Conservation (phyloP, 2,888 invertebrate genomes). For the Diarsia brunnea region DNA sequence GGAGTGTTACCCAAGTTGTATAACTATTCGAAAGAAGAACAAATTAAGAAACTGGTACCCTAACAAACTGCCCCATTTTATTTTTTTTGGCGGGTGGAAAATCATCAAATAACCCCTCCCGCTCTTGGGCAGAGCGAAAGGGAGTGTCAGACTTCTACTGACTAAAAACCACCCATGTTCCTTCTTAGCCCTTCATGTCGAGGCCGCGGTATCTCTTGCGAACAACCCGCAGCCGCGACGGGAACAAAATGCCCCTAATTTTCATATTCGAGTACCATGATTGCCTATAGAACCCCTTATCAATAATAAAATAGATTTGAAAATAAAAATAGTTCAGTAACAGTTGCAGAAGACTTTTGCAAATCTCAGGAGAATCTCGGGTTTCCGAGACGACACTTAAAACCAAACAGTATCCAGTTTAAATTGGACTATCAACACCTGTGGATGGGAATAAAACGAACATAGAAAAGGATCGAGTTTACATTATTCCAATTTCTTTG, state of each 20-base stretch:
- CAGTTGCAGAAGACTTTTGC: slow-evolving; percentile 9
- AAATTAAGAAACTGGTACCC: neutral
- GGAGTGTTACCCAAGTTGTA: neutral
- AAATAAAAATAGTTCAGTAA: neutral
- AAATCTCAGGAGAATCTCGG: neutral
- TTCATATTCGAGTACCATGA: neutral
- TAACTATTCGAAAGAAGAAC: neutral
- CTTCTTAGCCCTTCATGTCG: too few species aligned
- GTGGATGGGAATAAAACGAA: slow-evolving; percentile 25
- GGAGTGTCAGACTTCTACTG: too few species aligned
- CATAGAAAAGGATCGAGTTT: slow-evolving; percentile 10
- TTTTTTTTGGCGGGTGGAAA: too few species aligned
- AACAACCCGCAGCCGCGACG: too few species aligned
- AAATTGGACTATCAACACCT: slow-evolving; percentile 41
- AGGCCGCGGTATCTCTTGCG: too few species aligned
- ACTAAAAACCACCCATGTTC: too few species aligned
- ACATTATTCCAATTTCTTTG: slow-evolving; percentile 8
- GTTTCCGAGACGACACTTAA: slow-evolving; percentile 22
- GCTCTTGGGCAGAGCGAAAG: too few species aligned
- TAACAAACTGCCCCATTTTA: too few species aligned
- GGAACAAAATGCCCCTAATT: neutral
- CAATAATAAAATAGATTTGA: neutral
- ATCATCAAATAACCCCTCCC: too few species aligned
- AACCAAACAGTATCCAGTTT: slow-evolving; percentile 23
- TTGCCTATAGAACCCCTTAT: neutral